Evolutionary conservation across 2,113 vertebrate species (phyloP), one percentile per base, ranked within the genome.

Genomic region (Baryphthengus martii): DNA sequence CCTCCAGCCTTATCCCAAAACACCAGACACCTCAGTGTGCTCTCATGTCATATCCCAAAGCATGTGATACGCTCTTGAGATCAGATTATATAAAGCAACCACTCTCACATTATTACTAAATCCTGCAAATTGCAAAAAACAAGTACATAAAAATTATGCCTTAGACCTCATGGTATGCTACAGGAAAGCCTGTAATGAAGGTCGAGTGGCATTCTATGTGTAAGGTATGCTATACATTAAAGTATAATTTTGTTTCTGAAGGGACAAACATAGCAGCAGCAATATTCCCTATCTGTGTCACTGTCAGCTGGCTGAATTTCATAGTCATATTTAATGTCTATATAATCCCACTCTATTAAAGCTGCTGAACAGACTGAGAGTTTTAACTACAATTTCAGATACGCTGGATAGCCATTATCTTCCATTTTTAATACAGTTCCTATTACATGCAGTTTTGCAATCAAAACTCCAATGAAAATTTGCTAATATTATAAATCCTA

Each of bases 401-500:
- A 71, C 59, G 26, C 47, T 70, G 45, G 9, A 53, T 56, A 7
- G 35, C 59, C 42, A 47, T 71, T 90, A 53, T 67, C 50, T 93
- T 81, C 91, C 40, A 15, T 7, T 93, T 93, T 87, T 92, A 95
- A 96, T 93, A 77, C 20, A 96, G 65, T n/a, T 94, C 39, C 21
- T 85, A 80, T 76, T 88, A 58, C 44, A 85, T 61, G 20, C 35
- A 77, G 33, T 62, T 82, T 94, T 90, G 21, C 62, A 97, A 95
- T 76, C 24, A 83, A 95, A 95, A 90, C 31, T 68, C 26, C n/a
- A 45, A 66, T 31, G 92, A 91, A 55, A 90, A 95, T 37, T 65
- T 96, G 31, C 39, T 68, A 65, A 47, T 45, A 74, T 25, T 59
- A 85, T 75, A 95, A 94, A 92, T 90, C 44, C 28, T 67, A 52